phyloP scores from a whole-genome alignment of 1,140 invertebrate genomes.

The Drosophila prosaltans region DNA sequence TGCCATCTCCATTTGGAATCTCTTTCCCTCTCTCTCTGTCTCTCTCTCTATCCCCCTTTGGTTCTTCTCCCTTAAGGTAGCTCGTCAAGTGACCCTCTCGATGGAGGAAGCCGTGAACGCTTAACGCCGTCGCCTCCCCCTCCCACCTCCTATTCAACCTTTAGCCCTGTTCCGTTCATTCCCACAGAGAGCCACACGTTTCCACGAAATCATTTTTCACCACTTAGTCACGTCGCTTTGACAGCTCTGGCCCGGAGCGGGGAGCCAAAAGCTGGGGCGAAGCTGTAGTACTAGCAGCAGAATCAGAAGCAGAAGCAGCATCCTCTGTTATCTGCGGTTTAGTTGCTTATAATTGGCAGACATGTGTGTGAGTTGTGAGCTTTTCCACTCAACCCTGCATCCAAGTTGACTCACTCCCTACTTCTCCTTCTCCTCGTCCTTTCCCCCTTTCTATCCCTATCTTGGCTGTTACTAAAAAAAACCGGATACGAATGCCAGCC shows the following conservation, averaged over 20 bases:
- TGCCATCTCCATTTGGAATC: slow-evolving; percentile 29
- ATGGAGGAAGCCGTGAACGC: slow-evolving; percentile 61
- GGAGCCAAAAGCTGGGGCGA: background rate
- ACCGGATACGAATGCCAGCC: slow-evolving; percentile 53
- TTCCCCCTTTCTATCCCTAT: background rate
- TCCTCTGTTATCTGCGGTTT: slow-evolving; percentile 78
- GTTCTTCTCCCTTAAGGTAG: slow-evolving; percentile 48
- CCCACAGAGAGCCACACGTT: slow-evolving; percentile 74
- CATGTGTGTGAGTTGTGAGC: slow-evolving; percentile 53
- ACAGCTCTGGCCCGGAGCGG: slow-evolving; percentile 56
- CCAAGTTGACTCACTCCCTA: background rate
- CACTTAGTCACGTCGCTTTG: slow-evolving; percentile 81
- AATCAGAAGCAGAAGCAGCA: slow-evolving; percentile 48
- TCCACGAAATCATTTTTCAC: slow-evolving; percentile 81
- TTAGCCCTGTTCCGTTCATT: slow-evolving; percentile 29
- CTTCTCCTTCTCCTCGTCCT: background rate
- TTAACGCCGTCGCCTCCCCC: slow-evolving; percentile 40
- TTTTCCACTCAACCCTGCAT: slow-evolving; percentile 36
- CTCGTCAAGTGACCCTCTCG: slow-evolving; percentile 62
- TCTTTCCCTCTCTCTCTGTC: slow-evolving; percentile 1
- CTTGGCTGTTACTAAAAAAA: background rate
- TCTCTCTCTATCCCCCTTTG: slow-evolving; percentile 12
- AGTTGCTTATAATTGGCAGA: slow-evolving; percentile 80
- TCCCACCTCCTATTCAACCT: background rate
- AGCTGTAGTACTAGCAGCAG: background rate